Conservation (phyloP, 2,113 vertebrate species). For the Rhombomys opimus region DNA sequence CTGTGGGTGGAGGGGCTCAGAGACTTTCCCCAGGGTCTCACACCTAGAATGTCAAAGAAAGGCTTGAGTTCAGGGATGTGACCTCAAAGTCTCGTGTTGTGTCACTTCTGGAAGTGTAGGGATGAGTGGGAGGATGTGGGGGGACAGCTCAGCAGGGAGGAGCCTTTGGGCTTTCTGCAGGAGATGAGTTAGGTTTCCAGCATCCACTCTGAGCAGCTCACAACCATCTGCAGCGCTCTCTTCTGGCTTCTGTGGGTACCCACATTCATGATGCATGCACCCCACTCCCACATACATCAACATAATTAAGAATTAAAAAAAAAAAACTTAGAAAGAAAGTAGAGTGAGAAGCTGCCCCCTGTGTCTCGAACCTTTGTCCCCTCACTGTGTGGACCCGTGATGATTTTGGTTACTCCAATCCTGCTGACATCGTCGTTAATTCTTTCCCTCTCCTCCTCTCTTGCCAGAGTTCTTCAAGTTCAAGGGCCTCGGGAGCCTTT, state of each 20-base stretch:
- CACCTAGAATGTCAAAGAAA: background rate
- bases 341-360: background rate
- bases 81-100: background rate
- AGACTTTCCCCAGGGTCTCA: constrained; percentile 11
- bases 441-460: background rate
- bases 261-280: background rate
- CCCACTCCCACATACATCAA: background rate
- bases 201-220: background rate
- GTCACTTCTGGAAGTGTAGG: background rate
- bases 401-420: background rate
- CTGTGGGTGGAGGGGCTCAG: background rate
- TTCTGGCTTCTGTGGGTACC: background rate
- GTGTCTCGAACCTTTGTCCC: background rate
- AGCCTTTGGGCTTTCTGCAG: background rate
- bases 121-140: background rate
- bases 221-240: background rate
- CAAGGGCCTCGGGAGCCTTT: constrained; percentile 94
- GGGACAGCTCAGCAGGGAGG: background rate
- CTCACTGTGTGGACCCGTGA: background rate
- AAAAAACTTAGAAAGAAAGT: background rate
- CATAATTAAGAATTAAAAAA: background rate
- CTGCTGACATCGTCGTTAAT: rapidly evolving
- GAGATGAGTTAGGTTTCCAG: background rate
- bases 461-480: constrained; percentile 90
- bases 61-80: background rate